Base-by-base conservation (phyloP, 2,888 invertebrate genomes). In the Smittia aterrima region DNA sequence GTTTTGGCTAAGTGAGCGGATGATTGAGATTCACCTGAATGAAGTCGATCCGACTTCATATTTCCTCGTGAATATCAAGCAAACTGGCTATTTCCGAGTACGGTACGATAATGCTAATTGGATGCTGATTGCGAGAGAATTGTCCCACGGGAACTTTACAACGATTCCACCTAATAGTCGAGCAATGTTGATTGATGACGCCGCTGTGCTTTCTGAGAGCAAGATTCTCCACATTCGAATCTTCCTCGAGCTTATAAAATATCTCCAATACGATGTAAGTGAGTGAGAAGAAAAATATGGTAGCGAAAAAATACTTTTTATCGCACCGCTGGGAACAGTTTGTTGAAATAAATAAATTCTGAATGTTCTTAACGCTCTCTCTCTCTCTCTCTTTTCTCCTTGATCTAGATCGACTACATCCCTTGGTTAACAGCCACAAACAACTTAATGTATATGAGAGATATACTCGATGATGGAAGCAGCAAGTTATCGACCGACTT, bases 91-190 rank as follows among this genome's bases (percentile, higher is more conserved):
- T 20, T 72, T 54, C 54, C 72, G 72, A 11, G 72, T 72, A 6
- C 72, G 53, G 22, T 72, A 72, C 40, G 72, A 72, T 40, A 58
- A 72, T 18, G 38, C 72, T 72, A 72, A 72, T 72, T 72, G 72
- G 72, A 72, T 72, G 72, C 62, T 72, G 16, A 72, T 72, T 40
- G 58, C 72, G n/a, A 62, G 27, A 4, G 72, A 72, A 62, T 72
- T 72, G 53, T 72, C 72, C 16, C 62, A 27, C 27, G 38, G 24
- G 20, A 24, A 62, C 18, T 62, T 62, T 16, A 2, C 25, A 0
- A 13, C 32, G 1, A 38, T 72, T 7, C 32, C 72, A 18, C 58
- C 72, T n/a, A 62, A 32, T 13, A 72, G 62, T 25, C 72, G 72
- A 20, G 72, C 72, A 13, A 72, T 72, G 72, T 22, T 72, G 72